phyloP scores from a whole-genome alignment of 2,888 invertebrate species.

The Podabrus alpinus region DNA sequence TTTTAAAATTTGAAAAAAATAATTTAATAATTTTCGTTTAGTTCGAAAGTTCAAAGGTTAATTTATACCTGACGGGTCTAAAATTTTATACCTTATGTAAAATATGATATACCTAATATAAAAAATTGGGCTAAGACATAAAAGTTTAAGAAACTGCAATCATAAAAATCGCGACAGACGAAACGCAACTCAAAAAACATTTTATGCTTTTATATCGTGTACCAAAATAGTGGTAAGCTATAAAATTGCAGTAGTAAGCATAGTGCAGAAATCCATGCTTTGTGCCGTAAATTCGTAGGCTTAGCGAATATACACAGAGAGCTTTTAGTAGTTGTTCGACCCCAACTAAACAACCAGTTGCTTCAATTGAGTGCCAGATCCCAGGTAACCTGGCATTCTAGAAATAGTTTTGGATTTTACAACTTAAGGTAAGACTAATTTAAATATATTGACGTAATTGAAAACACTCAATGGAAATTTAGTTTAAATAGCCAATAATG shows the following conservation, averaged over 20 bases:
- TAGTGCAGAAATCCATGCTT: slow-evolving; percentile 27
- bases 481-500: too few relatives aligned
- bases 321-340: slow-evolving; percentile 28
- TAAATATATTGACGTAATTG: not conserved
- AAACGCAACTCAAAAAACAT: slow-evolving; percentile 11
- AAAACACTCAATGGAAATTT: not conserved
- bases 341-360: slow-evolving; percentile 30
- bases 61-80: not conserved
- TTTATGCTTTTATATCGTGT: slow-evolving; percentile 17
- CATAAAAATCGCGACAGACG: slow-evolving; percentile 14
- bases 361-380: slow-evolving; percentile 27
- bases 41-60: not conserved
- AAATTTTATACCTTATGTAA: not conserved
- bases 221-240: slow-evolving; percentile 14
- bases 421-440: not conserved
- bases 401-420: not conserved
- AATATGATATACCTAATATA: not conserved
- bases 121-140: slow-evolving; percentile 19
- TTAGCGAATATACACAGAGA: slow-evolving; percentile 24
- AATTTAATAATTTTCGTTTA: not conserved
- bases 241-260: slow-evolving; percentile 22
- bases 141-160: slow-evolving; percentile 13
- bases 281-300: slow-evolving; percentile 24
- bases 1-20: not conserved
- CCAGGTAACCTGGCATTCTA: slow-evolving; percentile 5